Evolutionary conservation across 92 coral and sea anemone genomes (phyloP).

Genomic region (Porites rus): DNA sequence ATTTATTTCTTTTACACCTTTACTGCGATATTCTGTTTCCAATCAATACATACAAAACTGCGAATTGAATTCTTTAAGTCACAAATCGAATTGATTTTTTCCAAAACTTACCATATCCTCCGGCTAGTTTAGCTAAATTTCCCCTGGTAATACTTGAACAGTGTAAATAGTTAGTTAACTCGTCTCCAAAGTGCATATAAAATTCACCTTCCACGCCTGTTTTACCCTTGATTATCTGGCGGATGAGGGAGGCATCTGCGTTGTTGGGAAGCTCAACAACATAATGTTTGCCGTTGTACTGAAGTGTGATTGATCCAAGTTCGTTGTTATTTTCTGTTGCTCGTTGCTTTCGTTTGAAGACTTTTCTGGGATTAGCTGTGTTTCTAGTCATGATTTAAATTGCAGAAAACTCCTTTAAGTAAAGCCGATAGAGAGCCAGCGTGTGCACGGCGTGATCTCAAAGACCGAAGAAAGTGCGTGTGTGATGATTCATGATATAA

Average conservation of each 20-base stretch:
- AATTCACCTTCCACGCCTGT: slow-evolving; percentile 83
- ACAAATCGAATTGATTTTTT: no score
- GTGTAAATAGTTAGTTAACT: slow-evolving; percentile 60
- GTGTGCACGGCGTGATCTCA: no score
- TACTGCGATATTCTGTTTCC: no score
- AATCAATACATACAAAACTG: no score
- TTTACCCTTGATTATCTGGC: slow-evolving; percentile 68
- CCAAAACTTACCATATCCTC: background rate
- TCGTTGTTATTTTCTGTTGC: slow-evolving; percentile 8
- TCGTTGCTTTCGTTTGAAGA: background rate
- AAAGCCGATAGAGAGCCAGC: no score
- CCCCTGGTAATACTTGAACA: slow-evolving; percentile 77
- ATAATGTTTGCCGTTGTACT: slow-evolving; percentile 60
- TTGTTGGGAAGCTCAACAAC: slow-evolving; percentile 55
- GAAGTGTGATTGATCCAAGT: slow-evolving; percentile 61
- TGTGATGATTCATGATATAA: no score
- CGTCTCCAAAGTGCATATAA: slow-evolving; percentile 74
- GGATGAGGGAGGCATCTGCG: slow-evolving; percentile 67
- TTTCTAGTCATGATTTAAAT: slow-evolving; percentile 1
- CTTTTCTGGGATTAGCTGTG: background rate
- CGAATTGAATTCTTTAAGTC: no score
- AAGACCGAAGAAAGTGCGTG: no score
- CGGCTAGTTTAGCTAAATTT: slow-evolving; percentile 72
- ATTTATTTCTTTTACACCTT: no score
- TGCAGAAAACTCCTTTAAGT: no score